Percentiles rank a stretch among this genome's conserved stretches.
Evolutionary conservation across 2,888 invertebrate genomes (phyloP).

Genomic region (Argynnis bischoffii): DNA sequence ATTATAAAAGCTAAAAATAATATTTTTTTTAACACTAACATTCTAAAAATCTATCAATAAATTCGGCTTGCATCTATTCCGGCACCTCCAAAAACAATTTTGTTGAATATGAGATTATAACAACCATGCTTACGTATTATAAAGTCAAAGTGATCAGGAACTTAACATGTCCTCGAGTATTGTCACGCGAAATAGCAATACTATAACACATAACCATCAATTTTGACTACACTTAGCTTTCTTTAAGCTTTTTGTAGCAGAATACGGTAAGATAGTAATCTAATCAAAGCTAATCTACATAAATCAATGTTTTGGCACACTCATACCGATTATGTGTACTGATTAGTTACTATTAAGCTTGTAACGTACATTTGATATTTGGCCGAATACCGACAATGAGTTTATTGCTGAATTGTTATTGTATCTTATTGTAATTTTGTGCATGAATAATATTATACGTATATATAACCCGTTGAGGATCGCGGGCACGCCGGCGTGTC

Average conservation of each 20-base stretch:
- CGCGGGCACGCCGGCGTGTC: too few species aligned
- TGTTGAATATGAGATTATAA: constrained; percentile 2
- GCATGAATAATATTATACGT: too few species aligned
- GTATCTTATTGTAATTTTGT: too few species aligned
- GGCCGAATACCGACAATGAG: too few species aligned
- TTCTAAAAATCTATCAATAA: constrained; percentile 10
- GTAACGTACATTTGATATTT: neutral
- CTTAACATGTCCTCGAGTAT: constrained; percentile 40
- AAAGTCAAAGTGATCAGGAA: constrained; percentile 40
- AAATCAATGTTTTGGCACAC: constrained; percentile 35
- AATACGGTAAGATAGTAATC: constrained; percentile 10
- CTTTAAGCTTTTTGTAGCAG: constrained; percentile 3
- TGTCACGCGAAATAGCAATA: constrained; percentile 47
- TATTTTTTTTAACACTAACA: neutral
- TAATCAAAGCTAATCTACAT: constrained; percentile 6
- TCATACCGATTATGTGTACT: constrained; percentile 6
- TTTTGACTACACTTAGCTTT: constrained; percentile 12
- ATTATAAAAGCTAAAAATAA: constrained; percentile 11
- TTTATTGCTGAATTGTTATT: too few species aligned
- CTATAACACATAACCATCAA: constrained; percentile 31
- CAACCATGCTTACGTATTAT: constrained; percentile 26
- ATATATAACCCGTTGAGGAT: too few species aligned
- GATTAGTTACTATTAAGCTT: neutral
- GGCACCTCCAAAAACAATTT: neutral
- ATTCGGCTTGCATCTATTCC: constrained; percentile 14